These are phyloP conservation scores for Salmo trutta DNA, from an alignment of 2,797 vertebrate species.

Conservation along the genomic window DNA sequence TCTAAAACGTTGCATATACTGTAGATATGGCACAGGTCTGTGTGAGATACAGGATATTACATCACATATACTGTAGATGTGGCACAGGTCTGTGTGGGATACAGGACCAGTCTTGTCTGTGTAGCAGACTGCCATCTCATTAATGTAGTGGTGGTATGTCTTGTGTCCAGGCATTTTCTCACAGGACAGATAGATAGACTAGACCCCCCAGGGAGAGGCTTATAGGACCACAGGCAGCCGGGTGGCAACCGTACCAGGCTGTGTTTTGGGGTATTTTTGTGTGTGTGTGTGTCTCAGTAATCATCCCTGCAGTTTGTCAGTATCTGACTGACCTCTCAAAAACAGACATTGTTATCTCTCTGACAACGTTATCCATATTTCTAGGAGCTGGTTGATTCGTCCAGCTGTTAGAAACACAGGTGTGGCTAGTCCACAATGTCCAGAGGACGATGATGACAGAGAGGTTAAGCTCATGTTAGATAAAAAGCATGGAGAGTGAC, in stretches of 20 bases:
- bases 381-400: conserved; percentile 16
- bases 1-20: too few species aligned
- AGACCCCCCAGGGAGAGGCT: conserved; percentile 9
- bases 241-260: not conserved
- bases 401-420: conserved; percentile 22
- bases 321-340: not conserved
- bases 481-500: conserved; percentile 4
- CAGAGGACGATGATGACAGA: not conserved
- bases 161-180: conserved; percentile 24
- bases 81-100: too few species aligned
- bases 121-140: conserved; percentile 1
- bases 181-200: conserved; percentile 6
- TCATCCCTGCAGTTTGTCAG: not conserved
- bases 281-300: not conserved
- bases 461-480: conserved; percentile 9
- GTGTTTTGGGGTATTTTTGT: conserved; percentile 26
- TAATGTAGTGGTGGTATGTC: conserved; percentile 7
- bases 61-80: too few species aligned
- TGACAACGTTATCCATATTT: not conserved
- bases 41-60: too few species aligned
- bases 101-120: not conserved
- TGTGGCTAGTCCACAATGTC: conserved; percentile 21
- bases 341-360: not conserved
- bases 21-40: conserved; percentile 38
- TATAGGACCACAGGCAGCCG: conserved; percentile 22